Evolutionary conservation across 1,140 invertebrate species (phyloP).

Genomic region (Tetramorium alpestre): DNA sequence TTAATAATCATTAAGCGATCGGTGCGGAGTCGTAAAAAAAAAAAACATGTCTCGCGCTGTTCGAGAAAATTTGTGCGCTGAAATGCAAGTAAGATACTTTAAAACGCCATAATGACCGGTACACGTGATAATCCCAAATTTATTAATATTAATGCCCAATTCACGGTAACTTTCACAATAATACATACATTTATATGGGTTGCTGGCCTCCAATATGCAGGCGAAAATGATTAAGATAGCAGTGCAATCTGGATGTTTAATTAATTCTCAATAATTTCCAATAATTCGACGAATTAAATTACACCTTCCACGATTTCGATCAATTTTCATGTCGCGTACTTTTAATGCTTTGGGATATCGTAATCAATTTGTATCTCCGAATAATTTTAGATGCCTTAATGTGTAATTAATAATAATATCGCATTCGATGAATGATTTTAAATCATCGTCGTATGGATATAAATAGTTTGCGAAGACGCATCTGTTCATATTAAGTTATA

Average conservation of each 20-base stretch:
- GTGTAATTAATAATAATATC: slow-evolving; percentile 6
- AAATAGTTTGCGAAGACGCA: background rate
- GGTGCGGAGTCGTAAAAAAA: background rate
- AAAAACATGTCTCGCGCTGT: background rate
- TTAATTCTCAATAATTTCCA: slow-evolving; percentile 32
- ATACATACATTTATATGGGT: background rate
- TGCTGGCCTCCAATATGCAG: background rate
- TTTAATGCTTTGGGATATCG: background rate
- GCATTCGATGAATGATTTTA: background rate
- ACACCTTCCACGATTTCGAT: background rate
- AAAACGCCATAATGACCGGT: background rate
- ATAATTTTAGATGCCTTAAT: background rate
- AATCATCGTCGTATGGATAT: background rate
- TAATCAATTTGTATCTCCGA: background rate
- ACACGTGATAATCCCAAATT: slow-evolving; percentile 10
- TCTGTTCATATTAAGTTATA: background rate
- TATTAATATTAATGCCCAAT: slow-evolving; percentile 12
- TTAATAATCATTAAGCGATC: slow-evolving; percentile 23
- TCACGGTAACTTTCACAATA: slow-evolving; percentile 15
- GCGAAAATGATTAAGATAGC: slow-evolving; percentile 29
- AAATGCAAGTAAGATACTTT: slow-evolving; percentile 25
- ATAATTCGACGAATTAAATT: slow-evolving; percentile 22
- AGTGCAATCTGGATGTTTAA: background rate
- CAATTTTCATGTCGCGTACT: background rate
- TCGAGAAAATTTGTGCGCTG: background rate